Evolutionary conservation across 1,140 invertebrate genomes (phyloP).

Genomic region (Achatina immaculata): DNA sequence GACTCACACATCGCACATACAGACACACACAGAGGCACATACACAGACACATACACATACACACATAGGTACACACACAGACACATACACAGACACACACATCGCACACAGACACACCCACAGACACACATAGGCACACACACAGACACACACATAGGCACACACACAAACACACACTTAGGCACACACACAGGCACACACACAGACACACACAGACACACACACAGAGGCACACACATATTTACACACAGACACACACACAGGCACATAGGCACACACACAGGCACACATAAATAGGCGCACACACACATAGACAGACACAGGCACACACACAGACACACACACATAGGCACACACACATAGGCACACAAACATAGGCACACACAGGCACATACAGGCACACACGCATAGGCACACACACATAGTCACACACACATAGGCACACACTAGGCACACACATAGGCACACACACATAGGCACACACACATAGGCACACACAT

Average conservation of each 20-base stretch:
- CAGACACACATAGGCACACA: background rate
- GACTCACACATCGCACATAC: background rate
- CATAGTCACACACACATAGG: too few species aligned
- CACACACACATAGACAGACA: background rate
- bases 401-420: background rate
- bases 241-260: too few species aligned
- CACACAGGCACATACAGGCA: background rate
- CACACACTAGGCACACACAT: background rate
- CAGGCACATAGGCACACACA: too few species aligned
- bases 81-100: background rate
- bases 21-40: background rate
- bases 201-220: background rate
- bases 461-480: background rate
- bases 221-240: background rate
- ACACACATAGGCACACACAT: slow-evolving; percentile 24
- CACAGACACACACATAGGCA: background rate
- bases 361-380: too few species aligned
- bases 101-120: too few species aligned
- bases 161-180: background rate
- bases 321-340: background rate
- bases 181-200: background rate
- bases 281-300: background rate
- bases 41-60: slow-evolving; percentile 28
- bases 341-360: background rate
- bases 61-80: background rate